phyloP scores from a whole-genome alignment of 2,113 vertebrate species.

The Callaeas wilsoni region DNA sequence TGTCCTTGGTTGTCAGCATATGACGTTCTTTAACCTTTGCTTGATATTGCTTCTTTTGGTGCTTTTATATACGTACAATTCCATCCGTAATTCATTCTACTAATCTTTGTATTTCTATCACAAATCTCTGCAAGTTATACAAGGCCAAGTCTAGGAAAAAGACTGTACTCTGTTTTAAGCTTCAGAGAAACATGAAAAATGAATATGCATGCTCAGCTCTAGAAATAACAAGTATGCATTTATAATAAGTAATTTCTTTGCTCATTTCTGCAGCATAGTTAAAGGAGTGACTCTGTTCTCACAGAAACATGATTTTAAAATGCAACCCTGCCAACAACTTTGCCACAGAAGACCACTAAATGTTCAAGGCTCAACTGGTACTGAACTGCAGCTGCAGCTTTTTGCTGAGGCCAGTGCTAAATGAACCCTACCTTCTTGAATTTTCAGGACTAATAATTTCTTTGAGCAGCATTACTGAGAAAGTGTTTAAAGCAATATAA shows the following conservation, averaged over 20 bases:
- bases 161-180: not conserved
- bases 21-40: not conserved
- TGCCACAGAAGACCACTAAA: not conserved
- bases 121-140: not conserved
- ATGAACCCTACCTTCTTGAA: not conserved
- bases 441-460: not conserved
- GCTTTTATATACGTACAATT: not conserved
- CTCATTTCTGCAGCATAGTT: not conserved
- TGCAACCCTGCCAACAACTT: not conserved
- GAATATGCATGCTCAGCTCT: not conserved
- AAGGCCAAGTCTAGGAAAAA: not conserved
- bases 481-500: not conserved
- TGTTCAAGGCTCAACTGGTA: not conserved
- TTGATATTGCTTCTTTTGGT: not conserved
- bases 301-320: not conserved
- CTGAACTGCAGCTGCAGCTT: not conserved
- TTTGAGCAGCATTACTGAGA: not conserved
- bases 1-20: not conserved
- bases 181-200: not conserved
- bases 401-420: not conserved
- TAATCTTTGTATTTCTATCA: not conserved
- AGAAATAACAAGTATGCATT: not conserved
- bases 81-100: not conserved
- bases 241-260: not conserved
- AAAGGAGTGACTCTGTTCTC: not conserved